These are phyloP conservation scores for Parazoanthus atlanticus DNA, from an alignment of 92 coral and sea anemone species.

Conservation along the genomic window DNA sequence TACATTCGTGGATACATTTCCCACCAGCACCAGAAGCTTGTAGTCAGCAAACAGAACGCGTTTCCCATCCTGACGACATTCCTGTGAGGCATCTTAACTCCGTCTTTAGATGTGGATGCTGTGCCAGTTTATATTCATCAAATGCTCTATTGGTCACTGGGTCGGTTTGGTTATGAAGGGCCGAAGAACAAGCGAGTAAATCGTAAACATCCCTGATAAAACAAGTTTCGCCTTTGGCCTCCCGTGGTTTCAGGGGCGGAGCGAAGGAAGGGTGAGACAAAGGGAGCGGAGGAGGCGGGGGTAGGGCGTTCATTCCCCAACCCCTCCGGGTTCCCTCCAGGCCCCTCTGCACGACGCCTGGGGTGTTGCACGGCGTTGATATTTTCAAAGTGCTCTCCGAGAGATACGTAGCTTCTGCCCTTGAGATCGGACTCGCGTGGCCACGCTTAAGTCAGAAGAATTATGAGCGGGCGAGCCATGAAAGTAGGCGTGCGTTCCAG, in stretches of 20 bases:
- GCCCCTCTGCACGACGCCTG: too few relatives aligned
- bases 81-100: slow-evolving; percentile 44
- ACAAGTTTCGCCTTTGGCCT: background rate
- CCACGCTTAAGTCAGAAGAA: too few relatives aligned
- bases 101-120: too few relatives aligned
- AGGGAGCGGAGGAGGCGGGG: background rate
- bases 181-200: background rate
- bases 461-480: too few relatives aligned
- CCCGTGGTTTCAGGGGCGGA: background rate
- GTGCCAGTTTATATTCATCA: too few relatives aligned
- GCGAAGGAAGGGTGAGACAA: background rate
- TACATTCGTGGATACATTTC: slow-evolving; percentile 98
- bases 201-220: background rate
- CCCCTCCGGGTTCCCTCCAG: too few relatives aligned
- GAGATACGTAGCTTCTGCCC: too few relatives aligned
- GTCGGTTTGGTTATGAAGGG: background rate
- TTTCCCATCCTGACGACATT: slow-evolving; percentile 90
- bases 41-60: slow-evolving; percentile 98
- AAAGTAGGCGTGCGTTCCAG: too few relatives aligned
- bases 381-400: too few relatives aligned
- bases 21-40: slow-evolving; percentile 99
- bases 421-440: too few relatives aligned
- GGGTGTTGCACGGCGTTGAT: too few relatives aligned
- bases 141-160: too few relatives aligned
- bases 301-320: background rate